phyloP scores from a whole-genome alignment of 1,140 invertebrate species.

The Fopius arisanus region DNA sequence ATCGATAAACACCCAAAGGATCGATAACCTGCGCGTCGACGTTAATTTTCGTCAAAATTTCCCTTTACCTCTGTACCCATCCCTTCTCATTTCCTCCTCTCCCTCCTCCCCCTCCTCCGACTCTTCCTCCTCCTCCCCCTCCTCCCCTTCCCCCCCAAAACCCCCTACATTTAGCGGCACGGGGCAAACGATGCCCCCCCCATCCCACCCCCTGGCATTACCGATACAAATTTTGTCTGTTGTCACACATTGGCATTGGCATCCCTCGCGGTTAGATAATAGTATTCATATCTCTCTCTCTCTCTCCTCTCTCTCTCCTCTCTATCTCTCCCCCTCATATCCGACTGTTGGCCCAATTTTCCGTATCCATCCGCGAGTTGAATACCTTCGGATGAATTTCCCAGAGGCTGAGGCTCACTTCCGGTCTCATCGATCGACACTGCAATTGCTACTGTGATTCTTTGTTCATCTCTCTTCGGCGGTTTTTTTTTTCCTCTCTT shows the following conservation, averaged over 20 bases:
- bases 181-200: neutral
- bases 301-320: neutral
- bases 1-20: neutral
- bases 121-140: neutral
- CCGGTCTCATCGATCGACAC: slow-evolving; percentile 2
- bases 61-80: too few relatives aligned
- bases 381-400: slow-evolving; percentile 10
- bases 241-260: slow-evolving; percentile 1
- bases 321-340: neutral
- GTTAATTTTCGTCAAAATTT: slow-evolving; percentile 10
- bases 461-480: neutral
- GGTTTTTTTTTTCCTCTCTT: neutral
- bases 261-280: neutral
- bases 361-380: neutral
- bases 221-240: slow-evolving; percentile 1
- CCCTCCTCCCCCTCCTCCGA: neutral
- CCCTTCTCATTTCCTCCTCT: too few relatives aligned
- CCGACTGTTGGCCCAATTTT: neutral
- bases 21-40: neutral
- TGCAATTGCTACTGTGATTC: slow-evolving; percentile 9
- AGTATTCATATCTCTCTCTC: neutral
- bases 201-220: neutral
- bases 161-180: neutral
- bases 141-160: neutral
- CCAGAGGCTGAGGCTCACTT: neutral